Evolutionary conservation across 2,888 invertebrate species (phyloP).

Genomic region (Cheilosia soror): DNA sequence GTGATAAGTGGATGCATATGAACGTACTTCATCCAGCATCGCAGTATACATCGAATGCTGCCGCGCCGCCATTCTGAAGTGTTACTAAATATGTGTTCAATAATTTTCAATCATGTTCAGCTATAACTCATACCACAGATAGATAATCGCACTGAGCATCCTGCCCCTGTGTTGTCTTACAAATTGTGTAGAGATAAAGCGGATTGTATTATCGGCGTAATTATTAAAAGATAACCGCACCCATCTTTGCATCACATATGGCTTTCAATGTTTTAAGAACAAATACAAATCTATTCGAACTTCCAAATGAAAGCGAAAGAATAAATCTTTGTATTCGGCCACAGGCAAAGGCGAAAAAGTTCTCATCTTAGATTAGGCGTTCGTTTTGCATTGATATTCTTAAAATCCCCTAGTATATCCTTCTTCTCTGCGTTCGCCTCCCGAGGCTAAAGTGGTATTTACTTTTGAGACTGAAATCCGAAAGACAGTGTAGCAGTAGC

Average conservation of each 20-base stretch:
- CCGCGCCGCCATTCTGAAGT: conserved; percentile 63
- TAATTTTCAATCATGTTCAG: conserved; percentile 68
- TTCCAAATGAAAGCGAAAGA: conserved; percentile 35
- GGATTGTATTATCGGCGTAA: conserved; percentile 76
- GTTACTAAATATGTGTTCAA: conserved; percentile 71
- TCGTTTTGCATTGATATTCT: conserved; percentile 69
- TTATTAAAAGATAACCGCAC: conserved; percentile 30
- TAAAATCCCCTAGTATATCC: conserved; percentile 65
- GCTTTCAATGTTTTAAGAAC: conserved; percentile 4
- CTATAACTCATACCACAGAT: conserved; percentile 61
- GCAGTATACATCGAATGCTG: conserved; percentile 1
- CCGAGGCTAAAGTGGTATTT: conserved; percentile 70
- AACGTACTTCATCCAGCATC: conserved; percentile 12
- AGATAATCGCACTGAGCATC: conserved; percentile 55
- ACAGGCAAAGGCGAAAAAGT: conserved; percentile 54
- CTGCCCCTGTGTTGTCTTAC: conserved; percentile 22
- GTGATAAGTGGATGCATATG: conserved; percentile 65
- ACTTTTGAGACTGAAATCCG: conserved; percentile 70
- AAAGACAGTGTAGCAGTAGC: conserved; percentile 24
- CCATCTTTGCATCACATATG: conserved; percentile 33
- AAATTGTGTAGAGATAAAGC: conserved; percentile 71
- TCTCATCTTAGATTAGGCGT: conserved; percentile 66
- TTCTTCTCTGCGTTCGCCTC: conserved; percentile 66
- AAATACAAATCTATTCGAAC: conserved; percentile 33
- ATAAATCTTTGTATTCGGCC: conserved; percentile 55